Evolutionary conservation across 2,888 invertebrate species (phyloP).

Genomic region (Brachyopa scutellaris): DNA sequence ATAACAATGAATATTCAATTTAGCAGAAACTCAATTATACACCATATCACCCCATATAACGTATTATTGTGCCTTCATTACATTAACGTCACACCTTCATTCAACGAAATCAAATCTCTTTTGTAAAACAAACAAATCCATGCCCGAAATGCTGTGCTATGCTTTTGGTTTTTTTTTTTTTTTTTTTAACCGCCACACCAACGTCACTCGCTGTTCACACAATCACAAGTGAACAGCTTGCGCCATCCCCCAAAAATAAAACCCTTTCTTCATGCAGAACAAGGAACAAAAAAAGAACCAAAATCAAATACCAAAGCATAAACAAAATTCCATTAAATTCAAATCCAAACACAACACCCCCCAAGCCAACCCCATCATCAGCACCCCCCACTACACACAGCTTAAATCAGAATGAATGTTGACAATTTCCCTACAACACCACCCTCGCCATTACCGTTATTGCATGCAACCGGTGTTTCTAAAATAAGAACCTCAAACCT

Average conservation of each 20-base stretch:
- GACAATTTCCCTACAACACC: constrained; percentile 26
- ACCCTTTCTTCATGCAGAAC: not conserved
- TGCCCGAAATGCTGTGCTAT: constrained; percentile 9
- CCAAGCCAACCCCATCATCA: not conserved
- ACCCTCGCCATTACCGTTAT: constrained; percentile 11
- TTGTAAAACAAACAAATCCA: constrained; percentile 8
- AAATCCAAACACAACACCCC: constrained; percentile 10
- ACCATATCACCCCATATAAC: too few relatives aligned
- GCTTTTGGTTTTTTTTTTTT: not conserved
- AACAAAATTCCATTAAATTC: constrained; percentile 39
- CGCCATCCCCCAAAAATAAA: too few relatives aligned
- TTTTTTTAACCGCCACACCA: not conserved
- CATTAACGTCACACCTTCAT: constrained; percentile 2
- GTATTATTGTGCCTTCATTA: too few relatives aligned
- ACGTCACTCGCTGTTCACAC: constrained; percentile 16
- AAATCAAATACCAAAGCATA: constrained; percentile 22
- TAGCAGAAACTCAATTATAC: too few relatives aligned
- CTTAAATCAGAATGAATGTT: constrained; percentile 21
- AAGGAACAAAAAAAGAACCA: not conserved
- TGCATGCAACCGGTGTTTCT: constrained; percentile 62
- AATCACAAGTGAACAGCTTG: not conserved
- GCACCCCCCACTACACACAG: not conserved
- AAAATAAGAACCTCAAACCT: constrained; percentile 51
- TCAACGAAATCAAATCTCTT: not conserved
- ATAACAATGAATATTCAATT: too few relatives aligned